Conservation (phyloP, 2,113 vertebrate species). For the Oryzias javanicus region DNA sequence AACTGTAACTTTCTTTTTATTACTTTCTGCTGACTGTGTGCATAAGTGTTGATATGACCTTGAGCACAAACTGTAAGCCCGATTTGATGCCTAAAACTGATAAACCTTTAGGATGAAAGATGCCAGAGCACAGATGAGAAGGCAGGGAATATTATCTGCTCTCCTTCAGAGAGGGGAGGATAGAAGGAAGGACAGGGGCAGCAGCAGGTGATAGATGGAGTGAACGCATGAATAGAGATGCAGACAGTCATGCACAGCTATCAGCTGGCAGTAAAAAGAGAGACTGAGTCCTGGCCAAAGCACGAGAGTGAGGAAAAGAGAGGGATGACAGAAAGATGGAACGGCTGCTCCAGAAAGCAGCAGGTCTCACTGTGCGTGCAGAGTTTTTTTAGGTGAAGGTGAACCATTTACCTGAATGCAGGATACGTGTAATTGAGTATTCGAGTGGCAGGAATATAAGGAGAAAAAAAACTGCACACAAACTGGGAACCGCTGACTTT, state of each 20-base stretch:
- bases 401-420: constrained; percentile 45
- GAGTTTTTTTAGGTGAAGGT: constrained; percentile 65
- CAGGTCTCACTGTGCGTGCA: constrained; percentile 61
- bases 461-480: constrained; percentile 1
- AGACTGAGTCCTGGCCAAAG: constrained; percentile 60
- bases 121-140: constrained; percentile 15
- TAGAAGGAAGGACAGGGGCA: constrained; percentile 41
- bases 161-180: constrained; percentile 21
- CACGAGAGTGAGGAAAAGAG: constrained; percentile 29
- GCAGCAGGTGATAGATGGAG: constrained; percentile 70
- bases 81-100: neutral
- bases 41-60: constrained; percentile 10
- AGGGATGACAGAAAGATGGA: constrained; percentile 62
- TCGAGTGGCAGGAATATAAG: constrained; percentile 7
- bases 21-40: neutral
- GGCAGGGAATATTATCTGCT: constrained; percentile 18
- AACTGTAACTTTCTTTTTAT: too few species aligned
- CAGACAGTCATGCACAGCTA: constrained; percentile 68
- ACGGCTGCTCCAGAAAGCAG: constrained; percentile 70
- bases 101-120: constrained; percentile 4
- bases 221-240: constrained; percentile 65
- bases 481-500: too few species aligned
- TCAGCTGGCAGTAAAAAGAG: constrained; percentile 67
- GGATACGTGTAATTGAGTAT: constrained; percentile 22
- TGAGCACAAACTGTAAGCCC: constrained; percentile 1